Base-by-base conservation (phyloP, 1,140 invertebrate species). In the Scaptomyza pallida region DNA sequence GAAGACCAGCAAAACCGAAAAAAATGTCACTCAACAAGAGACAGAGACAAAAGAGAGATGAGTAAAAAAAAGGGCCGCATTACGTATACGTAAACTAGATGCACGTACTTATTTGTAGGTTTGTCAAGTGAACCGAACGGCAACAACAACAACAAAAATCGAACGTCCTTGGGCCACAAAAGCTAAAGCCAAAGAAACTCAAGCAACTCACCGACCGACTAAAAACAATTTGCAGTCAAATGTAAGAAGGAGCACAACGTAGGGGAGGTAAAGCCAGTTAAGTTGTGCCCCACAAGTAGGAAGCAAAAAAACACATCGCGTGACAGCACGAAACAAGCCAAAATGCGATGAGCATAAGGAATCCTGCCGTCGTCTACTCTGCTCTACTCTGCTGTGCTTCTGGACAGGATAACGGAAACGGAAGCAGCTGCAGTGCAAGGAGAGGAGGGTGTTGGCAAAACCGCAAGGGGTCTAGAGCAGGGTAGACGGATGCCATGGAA, bases 181-280 rank as follows among this genome's bases (percentile, higher is more conserved):
- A 57, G 35, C 50, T 1, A 48, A 26, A 12, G n/a, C 15, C 15
- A 33, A 35, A 56, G 23, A 19, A 26, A 54, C 60, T 54, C 13
- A 6, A 54, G n/a, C 43, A 26, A 44, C 45, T 61, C 57, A 61
- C 1, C 30, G 21, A 48, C 35, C 19, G 33, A 72, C 37, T 50
- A 85, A 85, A 79, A 73, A 79, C 81, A 83, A 83, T 86, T 83
- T 80, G 68, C 72, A 79, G 56, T 55, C 68, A 80, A 86, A 80
- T 85, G 56, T 37, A n/a, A n/a, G n/a, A 63, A 47, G 74, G 23
- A 48, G 41, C 26, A 30, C 26, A 30, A 43, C 68, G 44, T 17
- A 21, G 52, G 16, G 16, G 16, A 45, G 15, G 16, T 16, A 5
- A 19, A 16, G 10, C 33, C 0, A 56, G 44, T 13, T 35, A 9